Evolutionary conservation across 1,140 invertebrate genomes (phyloP).

Genomic region (Plectus sambesii): DNA sequence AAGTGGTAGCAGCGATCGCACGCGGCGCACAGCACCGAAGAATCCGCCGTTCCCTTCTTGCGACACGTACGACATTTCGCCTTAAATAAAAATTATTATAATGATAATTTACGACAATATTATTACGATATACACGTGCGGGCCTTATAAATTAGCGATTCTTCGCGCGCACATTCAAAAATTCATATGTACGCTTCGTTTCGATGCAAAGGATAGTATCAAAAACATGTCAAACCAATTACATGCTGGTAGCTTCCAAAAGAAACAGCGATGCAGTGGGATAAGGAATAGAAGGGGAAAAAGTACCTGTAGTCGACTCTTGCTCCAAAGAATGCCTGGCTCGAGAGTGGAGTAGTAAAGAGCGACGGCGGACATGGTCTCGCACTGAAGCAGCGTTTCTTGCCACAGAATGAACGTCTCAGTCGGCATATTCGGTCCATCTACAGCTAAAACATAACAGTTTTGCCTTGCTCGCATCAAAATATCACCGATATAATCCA

Average conservation of each 20-base stretch:
- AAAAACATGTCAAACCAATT: too few species aligned
- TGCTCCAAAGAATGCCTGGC: slow-evolving; percentile 13
- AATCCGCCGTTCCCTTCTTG: slow-evolving; percentile 9
- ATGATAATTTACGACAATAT: too few species aligned
- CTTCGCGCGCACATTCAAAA: too few species aligned
- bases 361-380: slow-evolving; percentile 9
- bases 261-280: too few species aligned
- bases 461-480: slow-evolving; percentile 6
- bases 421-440: slow-evolving; percentile 4
- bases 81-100: too few species aligned
- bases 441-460: slow-evolving; percentile 11
- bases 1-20: slow-evolving; percentile 18
- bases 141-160: too few species aligned
- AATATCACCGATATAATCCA: too few species aligned
- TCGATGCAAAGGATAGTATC: too few species aligned
- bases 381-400: slow-evolving; percentile 4
- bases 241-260: too few species aligned
- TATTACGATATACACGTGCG: too few species aligned
- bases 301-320: slow-evolving; percentile 14
- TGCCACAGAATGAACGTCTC: slow-evolving; percentile 14
- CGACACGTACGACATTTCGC: slow-evolving; percentile 16
- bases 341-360: slow-evolving; percentile 17
- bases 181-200: too few species aligned
- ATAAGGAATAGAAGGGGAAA: too few species aligned
- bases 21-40: slow-evolving; percentile 8